Evolutionary conservation across 2,113 vertebrate genomes (phyloP).

Genomic region (Rhineura floridana): DNA sequence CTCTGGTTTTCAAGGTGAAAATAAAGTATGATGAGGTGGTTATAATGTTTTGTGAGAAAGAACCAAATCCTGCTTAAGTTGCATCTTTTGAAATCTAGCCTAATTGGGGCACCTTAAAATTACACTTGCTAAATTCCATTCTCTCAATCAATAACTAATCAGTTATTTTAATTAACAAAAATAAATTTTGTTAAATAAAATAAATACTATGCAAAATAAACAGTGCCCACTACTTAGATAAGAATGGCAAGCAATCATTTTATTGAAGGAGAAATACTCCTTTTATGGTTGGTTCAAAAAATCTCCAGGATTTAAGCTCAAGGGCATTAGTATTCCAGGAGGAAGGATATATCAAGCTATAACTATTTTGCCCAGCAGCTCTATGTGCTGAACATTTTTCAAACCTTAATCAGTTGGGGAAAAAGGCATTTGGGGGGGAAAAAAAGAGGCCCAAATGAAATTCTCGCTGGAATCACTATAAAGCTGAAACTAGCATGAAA

Average conservation of each 20-base stretch:
- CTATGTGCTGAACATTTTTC: neutral
- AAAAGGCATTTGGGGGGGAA: neutral
- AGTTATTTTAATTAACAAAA: no score
- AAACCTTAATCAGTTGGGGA: neutral
- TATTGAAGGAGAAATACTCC: neutral
- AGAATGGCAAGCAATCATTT: neutral
- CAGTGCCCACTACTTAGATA: neutral
- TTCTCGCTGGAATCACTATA: neutral
- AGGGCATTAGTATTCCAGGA: neutral
- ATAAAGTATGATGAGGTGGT: neutral
- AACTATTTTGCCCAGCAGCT: neutral
- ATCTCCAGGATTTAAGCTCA: rapidly evolving
- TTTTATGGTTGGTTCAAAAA: neutral
- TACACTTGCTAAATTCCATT: neutral
- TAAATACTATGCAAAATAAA: neutral
- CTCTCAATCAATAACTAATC: neutral
- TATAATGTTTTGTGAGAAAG: neutral
- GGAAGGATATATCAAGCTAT: neutral
- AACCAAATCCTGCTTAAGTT: neutral
- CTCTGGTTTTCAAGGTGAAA: neutral
- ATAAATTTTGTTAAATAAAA: no score
- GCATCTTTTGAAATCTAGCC: neutral
- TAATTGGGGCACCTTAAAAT: neutral
- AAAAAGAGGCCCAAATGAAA: neutral
- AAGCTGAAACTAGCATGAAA: neutral